A percentile compares a stretch with the other conserved stretches of the same genome.
Conservation (phyloP, 2,113 vertebrate genomes). For the Anguilla japonica region DNA sequence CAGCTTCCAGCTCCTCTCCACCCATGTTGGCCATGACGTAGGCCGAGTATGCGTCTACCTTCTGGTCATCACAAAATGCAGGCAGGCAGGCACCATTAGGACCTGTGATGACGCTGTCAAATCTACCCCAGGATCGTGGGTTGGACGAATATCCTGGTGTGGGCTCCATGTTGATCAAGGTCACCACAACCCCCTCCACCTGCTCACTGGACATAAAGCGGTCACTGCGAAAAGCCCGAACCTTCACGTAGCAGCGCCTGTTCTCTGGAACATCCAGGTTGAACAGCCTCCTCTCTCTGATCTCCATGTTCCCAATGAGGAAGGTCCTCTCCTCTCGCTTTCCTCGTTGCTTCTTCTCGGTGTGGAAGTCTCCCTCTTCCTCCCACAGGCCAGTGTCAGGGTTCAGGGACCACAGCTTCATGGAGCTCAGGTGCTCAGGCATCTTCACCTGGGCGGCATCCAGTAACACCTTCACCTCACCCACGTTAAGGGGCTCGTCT, state of each 20-base stretch:
- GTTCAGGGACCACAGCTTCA: constrained; percentile 97
- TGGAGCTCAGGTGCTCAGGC: constrained; percentile 80
- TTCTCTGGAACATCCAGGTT: constrained; percentile 95
- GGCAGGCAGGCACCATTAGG: constrained; percentile 88
- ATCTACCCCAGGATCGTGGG: constrained; percentile 93
- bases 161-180: constrained; percentile 91
- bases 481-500: constrained; percentile 83
- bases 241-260: constrained; percentile 90
- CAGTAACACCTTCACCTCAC: constrained; percentile 87
- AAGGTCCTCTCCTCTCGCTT: constrained; percentile 92
- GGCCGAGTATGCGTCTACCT: constrained; percentile 83
- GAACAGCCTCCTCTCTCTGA: constrained; percentile 91
- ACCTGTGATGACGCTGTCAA: constrained; percentile 90
- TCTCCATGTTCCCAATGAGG: constrained; percentile 97
- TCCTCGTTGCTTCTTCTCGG: constrained; percentile 73
- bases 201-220: constrained; percentile 93
- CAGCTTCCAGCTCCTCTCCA: constrained; percentile 92
- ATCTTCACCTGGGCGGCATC: constrained; percentile 88
- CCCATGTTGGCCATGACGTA: constrained; percentile 89
- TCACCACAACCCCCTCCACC: constrained; percentile 87
- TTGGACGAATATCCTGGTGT: constrained; percentile 85
- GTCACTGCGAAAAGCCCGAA: constrained; percentile 88
- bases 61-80: constrained; percentile 90
- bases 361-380: constrained; percentile 84
- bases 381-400: constrained; percentile 95